Evolutionary conservation across 2,113 vertebrate species (phyloP), one percentile per base, ranked within the genome.

Genomic region (Tragelaphus imberbis): DNA sequence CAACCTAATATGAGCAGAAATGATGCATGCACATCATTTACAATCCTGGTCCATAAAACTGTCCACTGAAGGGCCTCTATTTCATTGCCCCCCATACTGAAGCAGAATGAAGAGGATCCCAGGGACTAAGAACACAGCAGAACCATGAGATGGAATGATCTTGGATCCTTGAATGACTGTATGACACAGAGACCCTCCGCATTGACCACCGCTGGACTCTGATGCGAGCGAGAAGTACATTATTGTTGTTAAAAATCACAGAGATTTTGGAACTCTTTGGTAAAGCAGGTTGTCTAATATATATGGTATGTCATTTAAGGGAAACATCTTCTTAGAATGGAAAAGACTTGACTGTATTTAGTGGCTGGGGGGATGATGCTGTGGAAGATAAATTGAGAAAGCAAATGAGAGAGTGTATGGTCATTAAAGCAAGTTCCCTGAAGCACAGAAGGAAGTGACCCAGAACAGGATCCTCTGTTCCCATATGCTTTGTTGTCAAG

Each of bases 351-450:
- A 55, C 49, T 96, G 6, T 94, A 40, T 82, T 68, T 84, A 68
- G 68, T 89, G 65, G 58, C 93, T n/a, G 7, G 27, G 53, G 40
- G 19, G 23, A 90, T 65, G 25, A 77, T 47, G 36, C 44, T 15
- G 1, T 58, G 94, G 88, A 94, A 94, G 94, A 97, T 71, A 96
- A 97, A 91, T 91, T 68, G 49, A 90, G 88, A 86, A 68, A 92
- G 59, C 59, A 92, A 94, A 89, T 30, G 82, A 93, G 61, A 79
- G 61, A 95, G 55, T 91, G 59, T 82, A 47, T 97, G 56, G 95
- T 94, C n/a, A 2, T 94, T 94, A 91, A 81, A 65, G 55, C 88
- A 71, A 88, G 81, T 94, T 94, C 91, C 84, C 92, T 12, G 65
- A 5, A n/a, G 94, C 51, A 40, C 44, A 53, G 61, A 40, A 88